phyloP scores from a whole-genome alignment of 2,888 invertebrate species.

The Hydraecia micacea region DNA sequence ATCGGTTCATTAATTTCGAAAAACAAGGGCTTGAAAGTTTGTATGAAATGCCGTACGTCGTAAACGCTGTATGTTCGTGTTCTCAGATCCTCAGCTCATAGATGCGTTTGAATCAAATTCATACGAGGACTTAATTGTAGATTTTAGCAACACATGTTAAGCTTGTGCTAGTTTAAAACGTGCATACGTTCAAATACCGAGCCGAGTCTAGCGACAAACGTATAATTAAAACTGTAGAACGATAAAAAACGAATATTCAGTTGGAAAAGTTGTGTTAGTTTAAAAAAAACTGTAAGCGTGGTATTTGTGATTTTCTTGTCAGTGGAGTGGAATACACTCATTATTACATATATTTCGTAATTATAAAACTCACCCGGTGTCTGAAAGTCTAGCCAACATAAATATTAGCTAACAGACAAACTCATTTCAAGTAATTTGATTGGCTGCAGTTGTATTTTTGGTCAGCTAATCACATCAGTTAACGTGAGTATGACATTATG shows the following conservation, averaged over 20 bases:
- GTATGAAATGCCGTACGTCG: no score
- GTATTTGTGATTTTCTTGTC: neutral
- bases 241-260: constrained; percentile 19
- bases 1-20: no score
- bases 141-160: neutral
- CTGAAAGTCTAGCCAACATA: neutral
- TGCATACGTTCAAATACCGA: constrained; percentile 8
- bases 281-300: neutral
- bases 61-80: no score
- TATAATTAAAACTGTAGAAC: constrained; percentile 3
- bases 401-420: constrained; percentile 7
- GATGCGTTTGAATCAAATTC: constrained; percentile 16
- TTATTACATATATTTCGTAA: constrained; percentile 2
- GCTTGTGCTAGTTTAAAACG: neutral
- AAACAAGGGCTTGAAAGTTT: no score
- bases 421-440: constrained; percentile 3
- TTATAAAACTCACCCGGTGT: constrained; percentile 2
- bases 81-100: constrained; percentile 29
- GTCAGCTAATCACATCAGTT: neutral
- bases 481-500: neutral
- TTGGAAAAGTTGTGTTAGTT: neutral
- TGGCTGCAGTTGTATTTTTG: neutral
- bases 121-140: constrained; percentile 12
- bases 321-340: neutral
- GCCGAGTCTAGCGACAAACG: neutral